Evolutionary conservation across 1,140 invertebrate genomes (phyloP).

Genomic region (Aphelenchoides avenae): DNA sequence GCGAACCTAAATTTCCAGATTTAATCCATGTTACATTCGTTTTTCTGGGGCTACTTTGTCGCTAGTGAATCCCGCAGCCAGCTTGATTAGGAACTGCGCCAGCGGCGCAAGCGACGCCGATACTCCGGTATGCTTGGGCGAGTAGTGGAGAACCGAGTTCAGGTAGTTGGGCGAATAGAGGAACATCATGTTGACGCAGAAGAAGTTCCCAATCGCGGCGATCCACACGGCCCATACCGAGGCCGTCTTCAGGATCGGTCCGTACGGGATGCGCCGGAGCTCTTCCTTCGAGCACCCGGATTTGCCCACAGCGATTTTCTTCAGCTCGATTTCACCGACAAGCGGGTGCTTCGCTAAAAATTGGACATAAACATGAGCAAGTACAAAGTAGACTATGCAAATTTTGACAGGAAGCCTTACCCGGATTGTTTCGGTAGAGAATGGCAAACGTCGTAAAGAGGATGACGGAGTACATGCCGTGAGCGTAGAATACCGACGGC

Average conservation of each 20-base stretch:
- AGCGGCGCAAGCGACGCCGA: slow-evolving; percentile 56
- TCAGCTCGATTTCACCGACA: slow-evolving; percentile 47
- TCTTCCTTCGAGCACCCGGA: slow-evolving; percentile 39
- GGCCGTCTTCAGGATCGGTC: slow-evolving; percentile 41
- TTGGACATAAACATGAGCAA: slow-evolving; percentile 8
- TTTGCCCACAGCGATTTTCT: slow-evolving; percentile 55
- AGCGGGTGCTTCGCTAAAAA: slow-evolving; percentile 53
- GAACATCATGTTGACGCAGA: slow-evolving; percentile 55
- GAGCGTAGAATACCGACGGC: slow-evolving; percentile 56
- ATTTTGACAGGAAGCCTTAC: slow-evolving; percentile 19
- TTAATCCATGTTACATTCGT: too few species aligned
- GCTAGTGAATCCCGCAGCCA: slow-evolving; percentile 42
- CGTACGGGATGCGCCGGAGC: slow-evolving; percentile 47
- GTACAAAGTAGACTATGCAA: slow-evolving; percentile 24
- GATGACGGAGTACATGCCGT: slow-evolving; percentile 39
- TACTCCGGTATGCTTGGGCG: slow-evolving; percentile 49
- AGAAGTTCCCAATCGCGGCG: slow-evolving; percentile 50
- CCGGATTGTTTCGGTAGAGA: slow-evolving; percentile 54
- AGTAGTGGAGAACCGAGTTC: slow-evolving; percentile 48
- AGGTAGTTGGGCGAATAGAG: slow-evolving; percentile 53
- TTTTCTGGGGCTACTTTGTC: slow-evolving; percentile 36
- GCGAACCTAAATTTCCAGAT: slow-evolving; percentile 26
- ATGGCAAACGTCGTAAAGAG: slow-evolving; percentile 47
- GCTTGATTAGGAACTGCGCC: slow-evolving; percentile 50
- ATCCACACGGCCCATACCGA: slow-evolving; percentile 58